Percentiles rank a stretch among this genome's conserved stretches.
Evolutionary conservation across 2,797 vertebrate species (phyloP).

Genomic region (Squalus acanthias): DNA sequence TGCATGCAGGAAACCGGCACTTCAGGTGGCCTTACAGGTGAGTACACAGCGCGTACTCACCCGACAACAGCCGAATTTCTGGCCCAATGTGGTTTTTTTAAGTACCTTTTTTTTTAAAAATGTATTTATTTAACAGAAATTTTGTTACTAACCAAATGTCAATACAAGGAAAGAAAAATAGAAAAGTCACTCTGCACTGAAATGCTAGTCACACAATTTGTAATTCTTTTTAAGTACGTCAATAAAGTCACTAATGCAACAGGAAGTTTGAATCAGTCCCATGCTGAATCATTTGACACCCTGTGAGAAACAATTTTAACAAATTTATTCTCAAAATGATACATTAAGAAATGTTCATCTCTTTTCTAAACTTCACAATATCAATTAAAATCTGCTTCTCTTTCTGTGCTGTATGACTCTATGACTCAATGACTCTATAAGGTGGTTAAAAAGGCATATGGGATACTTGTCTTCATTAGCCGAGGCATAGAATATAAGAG

Average conservation of each 20-base stretch:
- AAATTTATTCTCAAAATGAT: not conserved
- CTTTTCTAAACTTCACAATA: not conserved
- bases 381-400: not conserved
- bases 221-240: not conserved
- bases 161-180: not conserved
- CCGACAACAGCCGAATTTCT: no score
- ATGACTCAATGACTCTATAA: no score
- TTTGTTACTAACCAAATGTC: not conserved
- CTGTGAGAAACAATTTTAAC: not conserved
- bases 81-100: not conserved
- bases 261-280: not conserved
- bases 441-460: no score
- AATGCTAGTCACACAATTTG: not conserved
- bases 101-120: no score
- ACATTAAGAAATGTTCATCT: not conserved
- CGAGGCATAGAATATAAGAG: no score
- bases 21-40: no score
- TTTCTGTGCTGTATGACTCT: no score
- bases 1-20: no score
- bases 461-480: no score
- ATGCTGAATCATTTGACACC: no score
- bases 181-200: not conserved
- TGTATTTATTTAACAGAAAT: not conserved
- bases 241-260: not conserved
- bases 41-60: no score